These are phyloP conservation scores for Lordiphosa fenestrarum DNA, from an alignment of 2,888 invertebrate species.

Conservation along the genomic window DNA sequence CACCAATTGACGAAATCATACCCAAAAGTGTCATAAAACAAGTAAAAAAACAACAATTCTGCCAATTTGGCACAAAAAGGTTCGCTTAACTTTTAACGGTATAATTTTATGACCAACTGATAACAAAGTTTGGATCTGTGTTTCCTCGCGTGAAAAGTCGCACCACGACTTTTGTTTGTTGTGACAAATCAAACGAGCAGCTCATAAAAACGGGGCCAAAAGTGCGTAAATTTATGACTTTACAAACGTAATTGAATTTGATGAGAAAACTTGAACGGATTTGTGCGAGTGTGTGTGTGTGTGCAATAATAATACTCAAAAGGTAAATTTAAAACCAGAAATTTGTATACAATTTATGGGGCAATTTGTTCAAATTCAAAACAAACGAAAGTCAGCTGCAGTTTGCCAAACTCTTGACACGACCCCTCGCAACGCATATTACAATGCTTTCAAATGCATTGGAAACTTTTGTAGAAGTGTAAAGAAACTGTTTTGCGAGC, in stretches of 20 bases:
- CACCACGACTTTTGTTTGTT: constrained; percentile 1
- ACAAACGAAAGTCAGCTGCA: constrained; percentile 1
- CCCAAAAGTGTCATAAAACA: constrained; percentile 12
- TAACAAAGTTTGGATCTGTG: constrained; percentile 17
- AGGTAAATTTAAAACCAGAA: constrained; percentile 5
- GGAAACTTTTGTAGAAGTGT: constrained; percentile 39
- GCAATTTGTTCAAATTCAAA: too few relatives aligned
- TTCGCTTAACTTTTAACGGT: constrained; percentile 16
- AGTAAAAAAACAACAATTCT: constrained; percentile 20
- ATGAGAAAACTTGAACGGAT: constrained; percentile 54
- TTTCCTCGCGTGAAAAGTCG: too few relatives aligned
- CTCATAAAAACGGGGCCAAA: constrained; percentile 37
- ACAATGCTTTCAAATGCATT: constrained; percentile 57
- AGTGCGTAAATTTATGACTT: constrained; percentile 61
- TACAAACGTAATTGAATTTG: constrained; percentile 68
- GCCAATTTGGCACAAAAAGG: constrained; percentile 25
- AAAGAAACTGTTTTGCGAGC: constrained; percentile 25
- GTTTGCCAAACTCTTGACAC: constrained; percentile 26
- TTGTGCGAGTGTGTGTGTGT: constrained; percentile 16
- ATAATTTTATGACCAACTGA: constrained; percentile 53
- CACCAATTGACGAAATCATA: constrained; percentile 15
- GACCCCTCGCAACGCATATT: constrained; percentile 50
- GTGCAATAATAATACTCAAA: constrained; percentile 21
- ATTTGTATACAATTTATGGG: too few relatives aligned
- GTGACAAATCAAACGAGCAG: constrained; percentile 32